A percentile compares a stretch with the other conserved stretches of the same genome.
Conservation (phyloP, 2,797 vertebrate genomes). For the Chiroxiphia lanceolata region DNA sequence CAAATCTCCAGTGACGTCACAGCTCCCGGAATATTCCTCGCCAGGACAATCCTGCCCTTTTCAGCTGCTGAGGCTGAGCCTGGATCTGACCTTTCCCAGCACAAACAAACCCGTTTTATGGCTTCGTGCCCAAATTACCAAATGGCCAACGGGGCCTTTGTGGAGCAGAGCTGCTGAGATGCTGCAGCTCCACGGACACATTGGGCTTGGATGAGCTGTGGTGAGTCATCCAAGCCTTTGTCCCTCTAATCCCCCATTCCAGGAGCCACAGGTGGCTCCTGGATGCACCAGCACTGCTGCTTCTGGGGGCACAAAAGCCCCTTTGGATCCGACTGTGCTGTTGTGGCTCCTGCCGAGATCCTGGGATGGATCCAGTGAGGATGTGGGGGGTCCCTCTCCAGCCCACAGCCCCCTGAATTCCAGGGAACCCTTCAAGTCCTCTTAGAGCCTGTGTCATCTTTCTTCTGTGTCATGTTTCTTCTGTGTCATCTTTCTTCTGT, state of each 20-base stretch:
- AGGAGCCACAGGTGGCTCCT: neutral
- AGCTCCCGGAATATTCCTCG: fast-evolving
- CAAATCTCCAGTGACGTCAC: fast-evolving
- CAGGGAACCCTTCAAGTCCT: neutral
- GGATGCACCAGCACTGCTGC: no score
- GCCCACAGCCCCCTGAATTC: neutral
- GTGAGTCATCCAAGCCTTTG: neutral
- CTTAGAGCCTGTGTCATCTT: neutral
- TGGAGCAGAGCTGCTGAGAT: neutral
- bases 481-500: no score
- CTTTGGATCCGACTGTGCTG: fast-evolving
- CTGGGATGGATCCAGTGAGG: neutral
- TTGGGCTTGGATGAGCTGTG: neutral
- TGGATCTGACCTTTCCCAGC: neutral
- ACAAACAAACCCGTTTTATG: neutral
- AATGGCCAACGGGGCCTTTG: neutral
- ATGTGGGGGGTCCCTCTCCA: fast-evolving
- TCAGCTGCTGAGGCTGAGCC: neutral
- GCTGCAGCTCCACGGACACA: neutral
- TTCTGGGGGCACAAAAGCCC: neutral
- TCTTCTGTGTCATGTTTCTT: no score
- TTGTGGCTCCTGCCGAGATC: fast-evolving
- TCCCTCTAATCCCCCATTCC: neutral
- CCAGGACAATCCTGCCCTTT: neutral
- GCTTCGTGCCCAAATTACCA: neutral